Percentiles rank a stretch among this genome's conserved stretches.
These are phyloP conservation scores for Neria commutata DNA, from an alignment of 2,888 invertebrate species.

Conservation along the genomic window DNA sequence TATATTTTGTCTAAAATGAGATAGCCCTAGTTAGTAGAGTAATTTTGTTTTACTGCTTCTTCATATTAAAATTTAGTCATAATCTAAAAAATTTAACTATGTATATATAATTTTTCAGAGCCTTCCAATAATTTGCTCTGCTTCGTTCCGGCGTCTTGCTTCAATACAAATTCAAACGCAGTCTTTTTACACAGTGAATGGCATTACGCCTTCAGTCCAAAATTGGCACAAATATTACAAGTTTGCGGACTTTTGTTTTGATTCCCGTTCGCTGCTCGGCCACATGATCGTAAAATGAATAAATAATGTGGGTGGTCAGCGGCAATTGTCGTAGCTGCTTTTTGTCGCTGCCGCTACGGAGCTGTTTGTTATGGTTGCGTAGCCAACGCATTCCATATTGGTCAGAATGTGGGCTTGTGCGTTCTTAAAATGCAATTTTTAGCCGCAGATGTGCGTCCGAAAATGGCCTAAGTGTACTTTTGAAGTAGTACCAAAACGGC, in stretches of 20 bases:
- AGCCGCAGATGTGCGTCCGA: neutral
- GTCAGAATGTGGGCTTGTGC: neutral
- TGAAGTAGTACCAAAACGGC: neutral
- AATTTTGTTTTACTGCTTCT: too few relatives aligned
- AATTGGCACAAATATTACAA: neutral
- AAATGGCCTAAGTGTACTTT: neutral
- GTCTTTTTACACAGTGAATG: neutral
- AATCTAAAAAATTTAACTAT: too few relatives aligned
- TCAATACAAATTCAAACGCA: neutral
- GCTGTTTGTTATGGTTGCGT: neutral
- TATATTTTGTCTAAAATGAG: too few relatives aligned
- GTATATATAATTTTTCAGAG: neutral
- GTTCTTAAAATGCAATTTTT: conserved; percentile 1
- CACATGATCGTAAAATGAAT: neutral
- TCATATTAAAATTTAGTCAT: too few relatives aligned
- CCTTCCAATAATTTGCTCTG: neutral
- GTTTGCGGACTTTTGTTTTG: neutral
- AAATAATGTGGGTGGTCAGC: conserved; percentile 3
- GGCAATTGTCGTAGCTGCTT: neutral
- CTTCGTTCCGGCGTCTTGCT: neutral
- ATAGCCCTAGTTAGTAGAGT: too few relatives aligned
- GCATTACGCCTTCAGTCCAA: neutral
- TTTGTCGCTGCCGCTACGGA: neutral
- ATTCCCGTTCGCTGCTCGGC: neutral
- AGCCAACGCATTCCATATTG: neutral